A percentile compares a stretch with the other conserved stretches of the same genome.
Conservation (phyloP, 2,113 vertebrate species). For the Halcyon malimbica region DNA sequence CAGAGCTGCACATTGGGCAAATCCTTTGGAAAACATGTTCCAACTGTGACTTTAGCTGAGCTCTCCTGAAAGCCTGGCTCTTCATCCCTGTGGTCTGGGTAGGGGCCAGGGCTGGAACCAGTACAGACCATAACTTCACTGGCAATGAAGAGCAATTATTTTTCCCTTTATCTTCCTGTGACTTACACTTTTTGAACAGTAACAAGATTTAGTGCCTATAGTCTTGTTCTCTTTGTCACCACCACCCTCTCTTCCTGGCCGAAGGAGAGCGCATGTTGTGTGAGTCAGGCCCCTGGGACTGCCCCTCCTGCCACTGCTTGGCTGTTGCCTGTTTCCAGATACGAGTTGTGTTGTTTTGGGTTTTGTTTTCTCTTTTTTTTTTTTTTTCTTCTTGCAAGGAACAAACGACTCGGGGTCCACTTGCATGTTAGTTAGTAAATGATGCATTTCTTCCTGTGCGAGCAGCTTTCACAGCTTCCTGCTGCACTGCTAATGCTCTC, state of each 20-base stretch:
- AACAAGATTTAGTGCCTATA: not conserved
- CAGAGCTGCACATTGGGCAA: not conserved
- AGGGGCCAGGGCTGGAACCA: conserved; percentile 40
- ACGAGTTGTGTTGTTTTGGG: not conserved
- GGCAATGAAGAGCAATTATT: conserved; percentile 13
- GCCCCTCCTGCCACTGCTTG: conserved; percentile 44
- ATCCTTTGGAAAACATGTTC: not conserved
- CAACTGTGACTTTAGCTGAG: not conserved
- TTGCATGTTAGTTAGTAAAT: conserved; percentile 58
- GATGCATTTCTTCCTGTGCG: conserved; percentile 45
- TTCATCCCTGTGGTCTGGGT: conserved; percentile 32
- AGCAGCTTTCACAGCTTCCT: conserved; percentile 36
- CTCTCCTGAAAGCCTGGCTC: not conserved
- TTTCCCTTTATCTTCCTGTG: conserved; percentile 41
- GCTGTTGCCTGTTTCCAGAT: conserved; percentile 18
- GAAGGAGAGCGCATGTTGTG: not conserved
- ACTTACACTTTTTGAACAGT: not conserved
- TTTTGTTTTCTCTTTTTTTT: not conserved
- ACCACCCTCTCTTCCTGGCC: conserved; percentile 35
- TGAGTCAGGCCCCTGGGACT: conserved; percentile 61
- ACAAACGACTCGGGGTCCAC: not conserved
- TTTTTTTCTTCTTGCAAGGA: not conserved
- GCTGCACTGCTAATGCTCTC: conserved; percentile 42
- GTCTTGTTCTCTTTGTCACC: conserved; percentile 17
- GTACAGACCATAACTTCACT: conserved; percentile 1